A percentile compares a stretch with the other conserved stretches of the same genome.
Conservation (phyloP, 2,797 vertebrate genomes). For the Pipistrellus pipistrellus region DNA sequence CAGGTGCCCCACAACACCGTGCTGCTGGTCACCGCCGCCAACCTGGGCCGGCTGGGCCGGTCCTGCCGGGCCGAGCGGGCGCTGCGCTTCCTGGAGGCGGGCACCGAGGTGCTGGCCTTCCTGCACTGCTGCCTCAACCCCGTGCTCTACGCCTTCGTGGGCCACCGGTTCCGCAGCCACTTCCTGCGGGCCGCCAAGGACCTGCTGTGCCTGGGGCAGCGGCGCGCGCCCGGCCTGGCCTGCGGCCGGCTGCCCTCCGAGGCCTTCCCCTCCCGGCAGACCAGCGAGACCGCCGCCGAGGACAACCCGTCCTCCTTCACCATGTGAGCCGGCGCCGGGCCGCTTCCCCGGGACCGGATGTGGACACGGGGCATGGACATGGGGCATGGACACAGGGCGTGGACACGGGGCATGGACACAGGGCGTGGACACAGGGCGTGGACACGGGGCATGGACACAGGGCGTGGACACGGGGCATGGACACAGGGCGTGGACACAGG, state of each 20-base stretch:
- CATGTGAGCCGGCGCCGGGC: conserved; percentile 86
- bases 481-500: too few relatives aligned
- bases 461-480: too few relatives aligned
- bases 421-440: too few relatives aligned
- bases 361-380: too few relatives aligned
- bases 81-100: conserved; percentile 69
- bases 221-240: conserved; percentile 82
- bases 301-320: conserved; percentile 93
- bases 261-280: conserved; percentile 88
- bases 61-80: conserved; percentile 77
- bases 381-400: too few relatives aligned
- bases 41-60: conserved; percentile 76
- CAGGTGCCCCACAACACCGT: conserved; percentile 93
- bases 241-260: conserved; percentile 89
- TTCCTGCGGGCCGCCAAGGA: conserved; percentile 92
- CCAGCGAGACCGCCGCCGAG: conserved; percentile 88
- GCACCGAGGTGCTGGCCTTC: conserved; percentile 91
- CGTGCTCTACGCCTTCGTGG: conserved; percentile 95
- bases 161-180: conserved; percentile 94
- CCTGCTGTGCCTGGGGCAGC: conserved; percentile 91
- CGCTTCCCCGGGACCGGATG: too few relatives aligned
- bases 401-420: neutral
- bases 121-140: conserved; percentile 97
- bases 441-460: too few relatives aligned
- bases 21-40: conserved; percentile 87